Percentiles rank a stretch among this genome's conserved stretches.
phyloP scores from a whole-genome alignment of 2,797 vertebrate species.

The Molothrus ater region DNA sequence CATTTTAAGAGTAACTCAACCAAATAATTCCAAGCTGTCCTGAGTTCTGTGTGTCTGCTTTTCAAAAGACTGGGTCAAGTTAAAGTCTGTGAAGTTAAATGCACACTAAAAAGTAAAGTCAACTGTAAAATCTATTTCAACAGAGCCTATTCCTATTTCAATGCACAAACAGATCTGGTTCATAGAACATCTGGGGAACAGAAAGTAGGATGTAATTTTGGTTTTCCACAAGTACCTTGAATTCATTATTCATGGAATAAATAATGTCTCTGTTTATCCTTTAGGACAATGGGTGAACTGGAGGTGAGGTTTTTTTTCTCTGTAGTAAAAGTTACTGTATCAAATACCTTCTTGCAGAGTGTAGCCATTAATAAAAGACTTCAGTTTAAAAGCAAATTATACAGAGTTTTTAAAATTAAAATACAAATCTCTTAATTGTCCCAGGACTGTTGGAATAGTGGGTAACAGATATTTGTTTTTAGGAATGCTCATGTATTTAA shows the following conservation, averaged over 20 bases:
- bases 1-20: slow-evolving; percentile 7
- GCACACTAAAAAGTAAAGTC: not conserved
- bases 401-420: not conserved
- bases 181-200: not conserved
- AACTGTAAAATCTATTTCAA: not conserved
- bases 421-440: not conserved
- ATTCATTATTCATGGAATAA: not conserved
- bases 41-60: not conserved
- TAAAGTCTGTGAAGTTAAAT: not conserved
- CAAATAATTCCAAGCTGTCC: slow-evolving; percentile 22
- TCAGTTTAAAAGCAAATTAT: not conserved
- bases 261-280: not conserved
- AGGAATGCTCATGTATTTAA: not conserved
- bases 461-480: not conserved
- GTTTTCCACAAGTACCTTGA: not conserved
- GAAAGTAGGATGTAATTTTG: not conserved
- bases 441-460: not conserved
- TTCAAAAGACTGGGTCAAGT: not conserved
- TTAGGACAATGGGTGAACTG: not conserved
- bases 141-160: not conserved
- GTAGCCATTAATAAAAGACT: not conserved
- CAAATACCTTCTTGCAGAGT: not conserved
- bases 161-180: not conserved
- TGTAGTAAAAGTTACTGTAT: not conserved
- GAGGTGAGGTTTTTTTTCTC: not conserved